These are phyloP conservation scores for Sturnus vulgaris DNA, from an alignment of 2,113 vertebrate species.

Conservation along the genomic window DNA sequence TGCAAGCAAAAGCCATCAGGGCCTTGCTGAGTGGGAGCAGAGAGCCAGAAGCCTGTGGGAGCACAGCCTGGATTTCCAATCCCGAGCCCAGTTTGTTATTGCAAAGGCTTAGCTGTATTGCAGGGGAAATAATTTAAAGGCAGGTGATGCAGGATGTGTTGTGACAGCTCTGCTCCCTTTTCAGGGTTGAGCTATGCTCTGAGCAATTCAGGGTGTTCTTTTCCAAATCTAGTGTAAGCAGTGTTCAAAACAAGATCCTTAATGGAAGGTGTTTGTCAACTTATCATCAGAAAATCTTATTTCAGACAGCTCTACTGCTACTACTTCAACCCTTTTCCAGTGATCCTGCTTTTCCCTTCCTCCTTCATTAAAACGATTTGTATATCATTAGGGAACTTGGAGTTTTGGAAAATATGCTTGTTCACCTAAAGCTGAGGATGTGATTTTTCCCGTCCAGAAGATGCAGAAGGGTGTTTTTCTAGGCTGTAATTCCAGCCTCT, in stretches of 20 bases:
- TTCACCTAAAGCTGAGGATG: background rate
- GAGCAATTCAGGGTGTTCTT: conserved; percentile 13
- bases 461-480: background rate
- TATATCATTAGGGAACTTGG: background rate
- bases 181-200: background rate
- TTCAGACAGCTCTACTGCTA: background rate
- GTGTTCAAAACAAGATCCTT: background rate
- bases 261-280: background rate
- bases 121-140: background rate
- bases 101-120: background rate
- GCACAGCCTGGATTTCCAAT: background rate
- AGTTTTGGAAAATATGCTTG: background rate
- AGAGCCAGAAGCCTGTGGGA: background rate
- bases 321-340: background rate
- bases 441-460: background rate
- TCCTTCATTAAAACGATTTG: background rate
- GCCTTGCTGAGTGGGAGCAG: background rate
- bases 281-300: background rate
- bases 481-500: background rate
- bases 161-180: background rate
- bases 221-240: background rate
- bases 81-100: background rate
- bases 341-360: background rate
- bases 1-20: background rate
- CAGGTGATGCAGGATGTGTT: background rate